Evolutionary conservation across 2,888 invertebrate species (phyloP), one percentile per base, ranked within the genome.

Genomic region (Serrognathus titanus): DNA sequence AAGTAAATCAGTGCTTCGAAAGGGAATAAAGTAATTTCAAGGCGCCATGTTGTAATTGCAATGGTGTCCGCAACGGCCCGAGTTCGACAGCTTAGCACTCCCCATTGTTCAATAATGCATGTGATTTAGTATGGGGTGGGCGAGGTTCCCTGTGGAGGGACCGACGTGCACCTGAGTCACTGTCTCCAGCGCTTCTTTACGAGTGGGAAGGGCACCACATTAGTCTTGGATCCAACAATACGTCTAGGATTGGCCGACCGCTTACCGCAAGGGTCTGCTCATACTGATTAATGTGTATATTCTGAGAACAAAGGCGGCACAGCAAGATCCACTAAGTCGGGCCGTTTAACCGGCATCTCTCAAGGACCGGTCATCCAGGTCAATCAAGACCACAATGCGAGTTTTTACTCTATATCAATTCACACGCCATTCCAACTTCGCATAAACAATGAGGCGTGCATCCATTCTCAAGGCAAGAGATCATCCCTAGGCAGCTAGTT

Each of bases 91-190:
- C 63, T 61, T 63, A 64, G 59, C 63, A 62, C 63, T 66, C 71
- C 72, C 74, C 68, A 70, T 72, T 71, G 73, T 72, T 74, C 73
- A 71, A 74, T 73, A 74, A 73, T 73, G 69, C 73, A 74, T 67
- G 72, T 74, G 72, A 74, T 73, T 74, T 72, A 73, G 66, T 64
- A 61, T 59, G 60, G 66, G 68, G 69, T 69, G 69, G 71, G 71
- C 69, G 70, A 66, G 69, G 63, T 64, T 62, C 63, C 62, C 63
- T 60, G 66, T 64, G 62, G 65, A 63, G 64, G 51, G 53, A 58
- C 52, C 59, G 57, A 52, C 58, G 61, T 63, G 65, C 70, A 70
- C 70, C 69, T 71, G 70, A 71, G 69, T 68, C 67, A 63, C 63
- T 62, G 66, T 65, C 64, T 66, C 59, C 57, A 31, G 55, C 51